These are phyloP conservation scores for Colletes latitarsis DNA, from an alignment of 1,140 invertebrate genomes.

Conservation along the genomic window DNA sequence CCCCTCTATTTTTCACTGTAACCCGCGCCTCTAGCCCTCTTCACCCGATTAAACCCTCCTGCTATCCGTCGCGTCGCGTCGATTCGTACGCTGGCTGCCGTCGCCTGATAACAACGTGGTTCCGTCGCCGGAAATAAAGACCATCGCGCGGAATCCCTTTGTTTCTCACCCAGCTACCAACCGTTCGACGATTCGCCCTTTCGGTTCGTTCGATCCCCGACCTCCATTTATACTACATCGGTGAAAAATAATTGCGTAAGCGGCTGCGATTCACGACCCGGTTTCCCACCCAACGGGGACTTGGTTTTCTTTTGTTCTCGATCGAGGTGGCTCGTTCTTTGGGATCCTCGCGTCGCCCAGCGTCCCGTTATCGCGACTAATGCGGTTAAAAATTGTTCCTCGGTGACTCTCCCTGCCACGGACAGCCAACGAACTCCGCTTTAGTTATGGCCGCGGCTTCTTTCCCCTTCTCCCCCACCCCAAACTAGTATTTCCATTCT, in stretches of 20 bases:
- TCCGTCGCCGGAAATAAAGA: conserved; percentile 39
- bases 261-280: conserved; percentile 33
- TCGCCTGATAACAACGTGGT: conserved; percentile 40
- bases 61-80: conserved; percentile 14
- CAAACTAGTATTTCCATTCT: too few species aligned
- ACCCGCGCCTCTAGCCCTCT: neutral
- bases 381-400: too few species aligned
- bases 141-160: conserved; percentile 25
- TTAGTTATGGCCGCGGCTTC: too few species aligned
- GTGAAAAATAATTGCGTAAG: conserved; percentile 57
- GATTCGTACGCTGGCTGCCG: conserved; percentile 18
- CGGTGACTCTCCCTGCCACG: too few species aligned
- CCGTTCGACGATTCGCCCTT: conserved; percentile 31
- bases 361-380: too few species aligned
- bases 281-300: neutral
- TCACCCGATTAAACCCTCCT: conserved; percentile 1
- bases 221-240: conserved; percentile 43
- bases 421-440: too few species aligned
- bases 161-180: conserved; percentile 7
- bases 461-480: too few species aligned
- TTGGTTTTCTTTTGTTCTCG: neutral
- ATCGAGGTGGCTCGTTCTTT: conserved; percentile 1
- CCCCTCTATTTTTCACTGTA: neutral
- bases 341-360: neutral
- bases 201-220: conserved; percentile 47